Percentiles rank a stretch among this genome's conserved stretches.
phyloP scores from a whole-genome alignment of 2,797 vertebrate species.

The Parambassis ranga region DNA sequence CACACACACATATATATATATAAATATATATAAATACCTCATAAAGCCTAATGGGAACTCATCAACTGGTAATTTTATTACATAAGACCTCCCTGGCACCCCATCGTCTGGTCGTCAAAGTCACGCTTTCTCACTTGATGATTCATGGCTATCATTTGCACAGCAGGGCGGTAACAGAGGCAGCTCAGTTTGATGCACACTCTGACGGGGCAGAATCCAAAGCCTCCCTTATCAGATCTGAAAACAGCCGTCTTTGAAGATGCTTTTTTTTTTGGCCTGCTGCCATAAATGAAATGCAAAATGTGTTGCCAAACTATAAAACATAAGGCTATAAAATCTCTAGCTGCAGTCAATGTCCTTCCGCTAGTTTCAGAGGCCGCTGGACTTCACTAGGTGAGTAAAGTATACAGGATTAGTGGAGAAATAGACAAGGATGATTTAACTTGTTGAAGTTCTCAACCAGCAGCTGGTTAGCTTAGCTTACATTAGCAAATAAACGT shows the following conservation, averaged over 20 bases:
- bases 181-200: constrained; percentile 23
- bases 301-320: constrained; percentile 21
- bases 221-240: constrained; percentile 31
- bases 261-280: neutral
- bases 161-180: constrained; percentile 28
- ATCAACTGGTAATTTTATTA: constrained; percentile 68
- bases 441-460: no score
- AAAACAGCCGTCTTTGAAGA: constrained; percentile 14
- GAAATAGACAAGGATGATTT: no score
- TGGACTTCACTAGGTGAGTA: neutral
- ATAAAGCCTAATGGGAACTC: constrained; percentile 71
- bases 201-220: constrained; percentile 14
- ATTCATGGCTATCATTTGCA: constrained; percentile 40
- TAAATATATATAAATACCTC: constrained; percentile 32
- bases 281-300: constrained; percentile 27
- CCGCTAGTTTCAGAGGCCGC: constrained; percentile 17
- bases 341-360: neutral
- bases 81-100: constrained; percentile 48
- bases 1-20: neutral
- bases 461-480: no score
- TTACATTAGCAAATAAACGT: no score
- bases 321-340: no score
- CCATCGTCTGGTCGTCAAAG: constrained; percentile 36
- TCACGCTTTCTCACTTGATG: constrained; percentile 37
- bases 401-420: constrained; percentile 5